Evolutionary conservation across 2,113 vertebrate genomes (phyloP).

Genomic region (Platanista minor): DNA sequence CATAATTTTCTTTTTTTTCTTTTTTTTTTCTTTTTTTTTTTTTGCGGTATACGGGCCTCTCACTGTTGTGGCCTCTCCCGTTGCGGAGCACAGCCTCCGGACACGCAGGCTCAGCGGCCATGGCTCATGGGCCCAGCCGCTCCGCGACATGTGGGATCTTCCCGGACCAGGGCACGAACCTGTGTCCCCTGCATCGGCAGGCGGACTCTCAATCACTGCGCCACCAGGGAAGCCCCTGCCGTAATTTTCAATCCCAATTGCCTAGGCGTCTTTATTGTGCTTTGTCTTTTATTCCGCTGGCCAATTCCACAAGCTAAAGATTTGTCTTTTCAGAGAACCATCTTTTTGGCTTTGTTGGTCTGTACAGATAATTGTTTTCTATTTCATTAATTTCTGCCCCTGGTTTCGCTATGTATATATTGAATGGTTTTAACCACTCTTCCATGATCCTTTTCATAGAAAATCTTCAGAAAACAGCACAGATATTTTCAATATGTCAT

Average conservation of each 20-base stretch:
- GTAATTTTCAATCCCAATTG: background rate
- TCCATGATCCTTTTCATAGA: background rate
- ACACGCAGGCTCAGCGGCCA: too few relatives aligned
- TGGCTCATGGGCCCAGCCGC: too few relatives aligned
- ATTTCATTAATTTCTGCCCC: background rate
- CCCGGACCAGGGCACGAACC: too few relatives aligned
- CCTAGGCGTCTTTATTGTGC: background rate
- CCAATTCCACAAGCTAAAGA: background rate
- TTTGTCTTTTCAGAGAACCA: background rate
- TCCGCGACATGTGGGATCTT: too few relatives aligned
- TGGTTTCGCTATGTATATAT: background rate
- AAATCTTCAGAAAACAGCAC: background rate
- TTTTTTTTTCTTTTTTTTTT: too few relatives aligned
- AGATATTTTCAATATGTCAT: background rate
- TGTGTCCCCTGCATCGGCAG: too few relatives aligned
- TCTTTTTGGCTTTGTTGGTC: background rate
- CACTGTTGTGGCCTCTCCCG: too few relatives aligned
- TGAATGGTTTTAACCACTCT: background rate
- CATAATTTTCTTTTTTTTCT: background rate
- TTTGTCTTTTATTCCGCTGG: background rate
- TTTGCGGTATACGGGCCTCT: too few relatives aligned
- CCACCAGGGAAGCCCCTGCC: too few relatives aligned
- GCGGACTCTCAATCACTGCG: too few relatives aligned
- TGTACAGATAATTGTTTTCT: background rate
- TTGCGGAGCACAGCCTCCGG: too few relatives aligned